Evolutionary conservation across 2,797 vertebrate species (phyloP).

Genomic region (Gallinago stenura): DNA sequence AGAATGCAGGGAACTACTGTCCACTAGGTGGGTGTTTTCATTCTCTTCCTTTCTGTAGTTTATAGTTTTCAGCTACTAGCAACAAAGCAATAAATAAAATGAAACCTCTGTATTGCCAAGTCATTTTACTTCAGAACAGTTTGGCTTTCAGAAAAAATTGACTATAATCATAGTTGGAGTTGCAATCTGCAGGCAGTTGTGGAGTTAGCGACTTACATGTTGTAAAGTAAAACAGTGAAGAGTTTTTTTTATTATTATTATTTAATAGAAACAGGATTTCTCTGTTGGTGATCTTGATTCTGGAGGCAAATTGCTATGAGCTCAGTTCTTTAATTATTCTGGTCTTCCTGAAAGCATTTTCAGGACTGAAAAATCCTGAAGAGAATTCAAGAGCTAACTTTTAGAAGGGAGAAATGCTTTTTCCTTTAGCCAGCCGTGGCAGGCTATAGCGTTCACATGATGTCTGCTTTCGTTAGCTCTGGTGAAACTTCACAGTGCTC

Average conservation of each 20-base stretch:
- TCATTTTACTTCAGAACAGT: slow-evolving; percentile 3
- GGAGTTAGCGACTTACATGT: background rate
- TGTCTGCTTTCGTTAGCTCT: background rate
- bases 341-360: background rate
- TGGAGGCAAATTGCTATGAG: background rate
- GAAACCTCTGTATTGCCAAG: background rate
- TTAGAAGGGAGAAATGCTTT: slow-evolving; percentile 4
- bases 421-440: background rate
- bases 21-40: background rate
- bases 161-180: background rate
- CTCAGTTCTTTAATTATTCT: background rate
- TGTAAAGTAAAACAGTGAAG: background rate
- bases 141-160: background rate
- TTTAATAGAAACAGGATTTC: slow-evolving; percentile 8
- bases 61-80: background rate
- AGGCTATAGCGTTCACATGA: background rate
- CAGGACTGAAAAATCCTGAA: background rate
- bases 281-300: background rate
- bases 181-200: background rate
- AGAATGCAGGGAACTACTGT: background rate
- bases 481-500: background rate
- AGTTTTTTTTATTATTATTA: background rate
- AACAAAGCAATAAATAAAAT: background rate
- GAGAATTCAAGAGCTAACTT: background rate
- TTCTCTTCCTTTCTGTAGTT: background rate